Conservation (phyloP, 1,140 invertebrate genomes). For the Tribolium madens region DNA sequence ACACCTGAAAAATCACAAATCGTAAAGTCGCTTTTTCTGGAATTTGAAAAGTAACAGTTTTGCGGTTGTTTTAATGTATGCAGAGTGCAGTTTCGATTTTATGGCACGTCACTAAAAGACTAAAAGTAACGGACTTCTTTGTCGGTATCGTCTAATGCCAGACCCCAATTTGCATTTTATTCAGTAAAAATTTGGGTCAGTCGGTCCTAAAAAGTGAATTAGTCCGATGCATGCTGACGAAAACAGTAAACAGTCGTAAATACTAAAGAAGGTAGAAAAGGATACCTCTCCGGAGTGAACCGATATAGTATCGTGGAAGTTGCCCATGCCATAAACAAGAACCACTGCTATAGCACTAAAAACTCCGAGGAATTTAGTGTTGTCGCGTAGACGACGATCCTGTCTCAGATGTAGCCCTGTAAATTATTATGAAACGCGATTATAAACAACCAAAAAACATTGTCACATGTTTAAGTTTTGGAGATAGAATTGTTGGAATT, state of each 20-base stretch:
- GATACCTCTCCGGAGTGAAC: slow-evolving; percentile 4
- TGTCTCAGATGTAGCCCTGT: slow-evolving; percentile 42
- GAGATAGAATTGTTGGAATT: slow-evolving; percentile 45
- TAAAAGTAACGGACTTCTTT: background rate
- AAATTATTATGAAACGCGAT: slow-evolving; percentile 40
- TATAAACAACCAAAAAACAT: slow-evolving; percentile 44
- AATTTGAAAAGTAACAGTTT: background rate
- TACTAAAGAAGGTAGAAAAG: slow-evolving; percentile 14
- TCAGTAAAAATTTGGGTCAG: slow-evolving; percentile 17
- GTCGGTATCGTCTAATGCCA: background rate
- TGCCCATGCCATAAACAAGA: slow-evolving; percentile 27
- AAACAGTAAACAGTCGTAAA: slow-evolving; percentile 26
- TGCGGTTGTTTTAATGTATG: background rate
- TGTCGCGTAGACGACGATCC: slow-evolving; percentile 42
- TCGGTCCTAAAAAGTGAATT: slow-evolving; percentile 5
- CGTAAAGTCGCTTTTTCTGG: too few species aligned
- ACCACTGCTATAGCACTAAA: slow-evolving; percentile 23
- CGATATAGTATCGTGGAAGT: slow-evolving; percentile 28
- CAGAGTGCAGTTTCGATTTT: background rate
- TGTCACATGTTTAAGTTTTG: slow-evolving; percentile 42
- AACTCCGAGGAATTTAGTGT: slow-evolving; percentile 39
- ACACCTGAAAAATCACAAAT: background rate
- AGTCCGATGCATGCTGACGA: background rate
- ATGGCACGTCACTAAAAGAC: background rate
- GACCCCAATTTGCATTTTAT: slow-evolving; percentile 19